A percentile compares a stretch with the other conserved stretches of the same genome.
Evolutionary conservation across 1,140 invertebrate genomes (phyloP).

Genomic region (Paraescarpia echinospica): DNA sequence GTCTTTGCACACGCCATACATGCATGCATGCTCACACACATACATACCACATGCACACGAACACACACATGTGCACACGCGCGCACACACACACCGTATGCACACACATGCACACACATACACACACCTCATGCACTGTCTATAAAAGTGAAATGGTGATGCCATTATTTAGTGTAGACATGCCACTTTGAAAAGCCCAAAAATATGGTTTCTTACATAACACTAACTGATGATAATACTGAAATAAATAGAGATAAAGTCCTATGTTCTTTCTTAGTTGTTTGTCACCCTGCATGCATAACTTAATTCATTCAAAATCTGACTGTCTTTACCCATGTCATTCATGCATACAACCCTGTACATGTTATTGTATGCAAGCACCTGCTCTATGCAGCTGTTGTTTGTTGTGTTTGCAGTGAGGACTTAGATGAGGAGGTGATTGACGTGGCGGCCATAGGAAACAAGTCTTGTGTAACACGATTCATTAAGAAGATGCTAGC

Average conservation of each 20-base stretch:
- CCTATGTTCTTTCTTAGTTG: neutral
- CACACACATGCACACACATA: too few relatives aligned
- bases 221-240: neutral
- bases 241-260: neutral
- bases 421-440: slow-evolving; percentile 48
- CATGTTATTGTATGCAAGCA: neutral
- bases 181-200: neutral
- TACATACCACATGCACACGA: neutral
- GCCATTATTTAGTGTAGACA: too few relatives aligned
- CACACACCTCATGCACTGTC: too few relatives aligned
- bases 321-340: neutral
- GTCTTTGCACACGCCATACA: neutral
- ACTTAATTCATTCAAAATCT: neutral
- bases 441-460: slow-evolving; percentile 70
- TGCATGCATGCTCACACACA: neutral
- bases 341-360: neutral
- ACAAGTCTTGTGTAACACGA: slow-evolving; percentile 84
- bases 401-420: slow-evolving; percentile 23
- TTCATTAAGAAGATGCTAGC: slow-evolving; percentile 88
- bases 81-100: too few relatives aligned
- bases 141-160: too few relatives aligned
- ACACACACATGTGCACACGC: neutral
- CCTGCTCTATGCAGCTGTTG: neutral
- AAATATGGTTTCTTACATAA: neutral
- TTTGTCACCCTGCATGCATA: neutral